A percentile compares a stretch with the other conserved stretches of the same genome.
phyloP scores from a whole-genome alignment of 1,140 invertebrate species.

The Lycorma delicatula region DNA sequence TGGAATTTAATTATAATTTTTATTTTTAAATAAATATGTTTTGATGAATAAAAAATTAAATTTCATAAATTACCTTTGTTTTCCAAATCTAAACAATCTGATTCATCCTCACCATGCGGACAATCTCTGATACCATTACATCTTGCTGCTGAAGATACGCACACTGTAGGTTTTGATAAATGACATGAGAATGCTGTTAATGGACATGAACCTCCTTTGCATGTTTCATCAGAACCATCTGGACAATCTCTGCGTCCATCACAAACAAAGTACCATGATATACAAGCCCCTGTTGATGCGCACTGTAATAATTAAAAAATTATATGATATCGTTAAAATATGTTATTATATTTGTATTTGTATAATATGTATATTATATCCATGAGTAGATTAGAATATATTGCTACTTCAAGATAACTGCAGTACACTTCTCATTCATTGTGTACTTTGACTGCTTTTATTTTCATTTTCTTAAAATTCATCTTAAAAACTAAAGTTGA shows the following conservation, averaged over 20 bases:
- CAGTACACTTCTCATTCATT: too few relatives aligned
- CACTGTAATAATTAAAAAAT: slow-evolving; percentile 40
- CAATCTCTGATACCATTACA: slow-evolving; percentile 74
- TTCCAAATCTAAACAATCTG: slow-evolving; percentile 53
- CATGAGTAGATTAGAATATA: too few relatives aligned
- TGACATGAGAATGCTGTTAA: slow-evolving; percentile 56
- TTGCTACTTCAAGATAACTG: too few relatives aligned
- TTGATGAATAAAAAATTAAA: too few relatives aligned
- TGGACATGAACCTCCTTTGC: slow-evolving; percentile 38
- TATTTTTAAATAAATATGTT: too few relatives aligned
- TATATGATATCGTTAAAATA: background rate
- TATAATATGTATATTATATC: too few relatives aligned
- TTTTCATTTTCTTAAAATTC: too few relatives aligned
- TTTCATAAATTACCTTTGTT: slow-evolving; percentile 40
- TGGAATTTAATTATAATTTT: too few relatives aligned
- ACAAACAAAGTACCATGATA: slow-evolving; percentile 87
- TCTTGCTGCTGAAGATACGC: slow-evolving; percentile 61
- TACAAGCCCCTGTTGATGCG: slow-evolving; percentile 71
- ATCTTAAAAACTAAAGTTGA: too few relatives aligned
- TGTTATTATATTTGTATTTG: too few relatives aligned
- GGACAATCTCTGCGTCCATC: slow-evolving; percentile 81
- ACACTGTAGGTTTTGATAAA: slow-evolving; percentile 46
- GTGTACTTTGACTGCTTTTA: too few relatives aligned
- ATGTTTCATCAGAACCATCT: slow-evolving; percentile 74
- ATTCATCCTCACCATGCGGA: slow-evolving; percentile 70